Evolutionary conservation across 1,140 invertebrate genomes (phyloP), one percentile per base, ranked within the genome.

Genomic region (Cherax destructor): DNA sequence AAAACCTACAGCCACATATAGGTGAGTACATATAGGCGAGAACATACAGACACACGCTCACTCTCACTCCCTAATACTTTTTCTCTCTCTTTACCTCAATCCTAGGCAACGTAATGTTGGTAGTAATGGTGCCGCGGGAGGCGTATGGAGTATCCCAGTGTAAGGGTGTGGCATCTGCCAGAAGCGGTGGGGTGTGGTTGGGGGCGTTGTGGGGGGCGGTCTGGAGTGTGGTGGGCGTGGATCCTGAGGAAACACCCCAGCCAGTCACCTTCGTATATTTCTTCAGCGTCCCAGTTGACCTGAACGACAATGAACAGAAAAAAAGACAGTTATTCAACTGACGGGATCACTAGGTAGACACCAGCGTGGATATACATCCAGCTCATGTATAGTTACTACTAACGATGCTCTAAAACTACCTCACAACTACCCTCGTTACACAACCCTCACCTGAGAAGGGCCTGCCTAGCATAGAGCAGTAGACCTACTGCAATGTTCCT

Each of bases 241-340:
- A 79, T 93, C 93, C 47, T 86, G 21, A 24, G 84, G n/a, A 47
- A 93, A 94, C 18, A 94, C 69, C 1, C 92, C 13, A 94, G 88
- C 83, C 59, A 91, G 69, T 94, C 94, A 16, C 88, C 91, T 24
- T 83, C 86, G 16, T 56, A 30, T 5, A 92, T 47, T 56, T 81
- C 72, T 49, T 90, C 87, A 2, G 91, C 91, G 49, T 92, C 91
- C 91, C 91, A 92, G 81, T 92, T 88, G 41, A 88, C 50, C 86
- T 91, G 69, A 11, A 16, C 30, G 52, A 56, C 13, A 56, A 56
- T 5, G 52, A 56, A 56, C 9, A 1, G 3, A 13, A 13, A 56
- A 56, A 56, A 10, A 13, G 52, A 7, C 52, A 56, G 13, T 41
- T 41, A 41, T 41, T 41, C 30, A 41, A 41, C 2, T 41, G 0